A percentile compares a stretch with the other conserved stretches of the same genome.
Evolutionary conservation across 2,797 vertebrate species (phyloP).

Genomic region (Poecilia picta): DNA sequence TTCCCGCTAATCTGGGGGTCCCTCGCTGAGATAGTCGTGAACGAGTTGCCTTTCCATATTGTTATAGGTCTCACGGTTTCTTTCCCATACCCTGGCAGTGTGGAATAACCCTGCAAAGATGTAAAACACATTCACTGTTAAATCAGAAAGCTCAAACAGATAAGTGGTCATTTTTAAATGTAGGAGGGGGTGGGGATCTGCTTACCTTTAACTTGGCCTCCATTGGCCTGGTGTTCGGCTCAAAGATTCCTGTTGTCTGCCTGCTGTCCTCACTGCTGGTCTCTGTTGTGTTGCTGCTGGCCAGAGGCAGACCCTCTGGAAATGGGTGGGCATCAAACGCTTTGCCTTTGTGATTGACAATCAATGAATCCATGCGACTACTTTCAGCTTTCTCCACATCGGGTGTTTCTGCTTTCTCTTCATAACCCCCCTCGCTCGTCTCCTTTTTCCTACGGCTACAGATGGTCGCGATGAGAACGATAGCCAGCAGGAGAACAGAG

Average conservation of each 20-base stretch:
- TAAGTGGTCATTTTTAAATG: conserved; percentile 6
- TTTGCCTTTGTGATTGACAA: conserved; percentile 81
- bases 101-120: conserved; percentile 84
- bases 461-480: conserved; percentile 92
- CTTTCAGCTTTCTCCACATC: conserved; percentile 84
- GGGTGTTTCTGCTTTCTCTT: conserved; percentile 84
- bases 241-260: conserved; percentile 84
- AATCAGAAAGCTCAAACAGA: conserved; percentile 16
- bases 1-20: conserved; percentile 97
- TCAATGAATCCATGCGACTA: conserved; percentile 80
- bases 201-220: conserved; percentile 88
- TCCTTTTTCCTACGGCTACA: conserved; percentile 89
- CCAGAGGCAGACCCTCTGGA: conserved; percentile 84
- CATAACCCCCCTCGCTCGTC: conserved; percentile 75
- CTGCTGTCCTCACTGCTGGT: conserved; percentile 79
- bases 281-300: conserved; percentile 80
- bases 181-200: not conserved
- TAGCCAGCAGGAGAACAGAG: conserved; percentile 91
- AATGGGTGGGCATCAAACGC: conserved; percentile 88
- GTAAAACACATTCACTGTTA: conserved; percentile 14
- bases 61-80: conserved; percentile 87
- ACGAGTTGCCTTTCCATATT: conserved; percentile 96
- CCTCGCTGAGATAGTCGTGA: conserved; percentile 90
- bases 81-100: conserved; percentile 87
- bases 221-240: conserved; percentile 86